Conservation (phyloP, 2,888 invertebrate species). For the Napeogenes sylphis region DNA sequence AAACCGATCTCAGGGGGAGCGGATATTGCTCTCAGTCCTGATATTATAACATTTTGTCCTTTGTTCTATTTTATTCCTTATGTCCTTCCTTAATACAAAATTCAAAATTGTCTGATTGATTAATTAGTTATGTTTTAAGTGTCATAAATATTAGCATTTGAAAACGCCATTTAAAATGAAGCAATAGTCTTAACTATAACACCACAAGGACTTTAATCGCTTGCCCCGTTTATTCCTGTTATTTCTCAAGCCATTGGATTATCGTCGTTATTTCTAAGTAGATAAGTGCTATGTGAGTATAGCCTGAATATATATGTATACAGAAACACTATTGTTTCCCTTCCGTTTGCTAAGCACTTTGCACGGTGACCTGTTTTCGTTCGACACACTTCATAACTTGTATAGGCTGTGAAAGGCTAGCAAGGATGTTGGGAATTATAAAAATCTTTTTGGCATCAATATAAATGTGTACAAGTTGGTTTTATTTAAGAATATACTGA, state of each 20-base stretch:
- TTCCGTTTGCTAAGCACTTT: constrained; percentile 14
- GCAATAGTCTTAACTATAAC: neutral
- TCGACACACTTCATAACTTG: constrained; percentile 5
- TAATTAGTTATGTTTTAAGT: too few species aligned
- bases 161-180: neutral
- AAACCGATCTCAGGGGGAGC: constrained; percentile 13
- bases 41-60: neutral
- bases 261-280: constrained; percentile 10
- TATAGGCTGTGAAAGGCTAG: constrained; percentile 4
- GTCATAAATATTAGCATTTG: neutral
- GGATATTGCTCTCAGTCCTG: constrained; percentile 14
- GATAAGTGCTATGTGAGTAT: constrained; percentile 6
- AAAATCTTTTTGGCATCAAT: neutral
- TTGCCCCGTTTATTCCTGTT: constrained; percentile 1
- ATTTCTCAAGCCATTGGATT: constrained; percentile 11
- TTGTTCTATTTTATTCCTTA: constrained; percentile 1
- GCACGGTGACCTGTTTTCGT: constrained; percentile 18
- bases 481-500: too few species aligned
- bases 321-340: constrained; percentile 9
- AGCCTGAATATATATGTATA: neutral
- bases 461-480: neutral
- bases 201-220: neutral
- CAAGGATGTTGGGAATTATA: neutral
- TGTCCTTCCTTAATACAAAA: neutral
- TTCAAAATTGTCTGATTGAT: neutral